Percentiles rank a stretch among this genome's conserved stretches.
Evolutionary conservation across 37 sponge, comb jelly and placozoan species (phyloP).

Genomic region (Dysidea cf. avara): DNA sequence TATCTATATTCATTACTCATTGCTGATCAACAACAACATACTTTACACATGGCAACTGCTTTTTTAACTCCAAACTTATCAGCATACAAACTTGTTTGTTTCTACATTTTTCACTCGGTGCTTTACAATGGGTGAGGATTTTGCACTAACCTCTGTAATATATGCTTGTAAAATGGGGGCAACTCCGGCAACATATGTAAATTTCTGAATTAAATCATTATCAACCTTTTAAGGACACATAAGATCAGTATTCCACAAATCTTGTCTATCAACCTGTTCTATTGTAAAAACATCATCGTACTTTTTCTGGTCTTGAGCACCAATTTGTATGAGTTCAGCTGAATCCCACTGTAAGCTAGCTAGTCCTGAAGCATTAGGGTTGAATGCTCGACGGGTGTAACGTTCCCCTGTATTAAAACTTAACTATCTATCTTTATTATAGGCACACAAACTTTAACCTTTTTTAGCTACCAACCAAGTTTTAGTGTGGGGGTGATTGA

Average conservation of each 20-base stretch:
- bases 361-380: slow-evolving; percentile 39
- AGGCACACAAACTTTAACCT: slow-evolving; percentile 10
- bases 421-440: too few relatives aligned
- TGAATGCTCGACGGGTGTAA: slow-evolving; percentile 17
- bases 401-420: background rate
- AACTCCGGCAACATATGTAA: slow-evolving; percentile 71
- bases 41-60: too few relatives aligned
- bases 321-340: slow-evolving; percentile 52
- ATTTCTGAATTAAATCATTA: slow-evolving; percentile 61
- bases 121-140: background rate
- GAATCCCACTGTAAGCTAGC: slow-evolving; percentile 61
- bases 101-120: too few relatives aligned
- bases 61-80: too few relatives aligned
- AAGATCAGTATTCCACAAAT: too few relatives aligned
- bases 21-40: background rate
- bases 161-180: slow-evolving; percentile 62
- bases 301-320: slow-evolving; percentile 18
- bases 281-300: slow-evolving; percentile 81
- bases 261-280: slow-evolving; percentile 25
- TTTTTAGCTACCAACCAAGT: slow-evolving; percentile 66
- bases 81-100: too few relatives aligned
- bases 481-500: slow-evolving; percentile 52
- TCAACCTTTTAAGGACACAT: slow-evolving; percentile 38
- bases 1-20: background rate
- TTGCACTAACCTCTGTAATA: slow-evolving; percentile 28